Evolutionary conservation across 1,140 invertebrate genomes (phyloP).

Genomic region (Belonocnema kinseyi): DNA sequence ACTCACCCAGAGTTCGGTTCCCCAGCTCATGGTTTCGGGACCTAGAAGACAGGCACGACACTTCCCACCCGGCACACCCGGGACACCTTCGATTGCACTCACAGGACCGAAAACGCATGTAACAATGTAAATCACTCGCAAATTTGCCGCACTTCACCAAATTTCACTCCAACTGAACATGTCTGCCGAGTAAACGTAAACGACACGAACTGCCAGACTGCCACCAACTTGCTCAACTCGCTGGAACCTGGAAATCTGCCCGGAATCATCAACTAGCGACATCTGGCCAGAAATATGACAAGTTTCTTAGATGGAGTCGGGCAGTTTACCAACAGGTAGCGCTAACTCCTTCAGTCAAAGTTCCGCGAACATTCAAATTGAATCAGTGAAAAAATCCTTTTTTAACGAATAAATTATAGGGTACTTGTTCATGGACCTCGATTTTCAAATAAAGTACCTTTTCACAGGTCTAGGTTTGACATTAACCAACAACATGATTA

Average conservation of each 20-base stretch:
- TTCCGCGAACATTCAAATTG: too few species aligned
- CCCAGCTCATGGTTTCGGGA: constrained; percentile 77
- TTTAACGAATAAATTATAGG: too few species aligned
- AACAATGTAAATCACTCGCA: constrained; percentile 51
- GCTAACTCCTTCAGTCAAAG: too few species aligned
- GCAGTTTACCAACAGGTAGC: too few species aligned
- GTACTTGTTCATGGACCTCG: too few species aligned
- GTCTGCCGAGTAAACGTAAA: constrained; percentile 61
- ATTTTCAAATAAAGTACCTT: too few species aligned
- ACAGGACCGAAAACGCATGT: constrained; percentile 51
- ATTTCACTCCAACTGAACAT: constrained; percentile 61
- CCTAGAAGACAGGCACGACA: constrained; percentile 63
- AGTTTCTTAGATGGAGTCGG: background rate
- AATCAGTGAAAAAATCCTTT: too few species aligned
- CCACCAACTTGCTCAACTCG: constrained; percentile 59
- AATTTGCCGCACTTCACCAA: constrained; percentile 58
- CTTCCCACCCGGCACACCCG: constrained; percentile 63
- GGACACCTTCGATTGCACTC: constrained; percentile 47
- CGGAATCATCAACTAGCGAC: constrained; percentile 57
- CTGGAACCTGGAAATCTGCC: constrained; percentile 54
- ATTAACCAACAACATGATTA: too few species aligned
- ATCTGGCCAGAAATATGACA: background rate
- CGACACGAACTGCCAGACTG: constrained; percentile 48
- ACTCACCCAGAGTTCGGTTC: constrained; percentile 80
- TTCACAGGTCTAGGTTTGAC: too few species aligned